Percentiles rank a stretch among this genome's conserved stretches.
Evolutionary conservation across 2,888 invertebrate species (phyloP).

Genomic region (Automeris io): DNA sequence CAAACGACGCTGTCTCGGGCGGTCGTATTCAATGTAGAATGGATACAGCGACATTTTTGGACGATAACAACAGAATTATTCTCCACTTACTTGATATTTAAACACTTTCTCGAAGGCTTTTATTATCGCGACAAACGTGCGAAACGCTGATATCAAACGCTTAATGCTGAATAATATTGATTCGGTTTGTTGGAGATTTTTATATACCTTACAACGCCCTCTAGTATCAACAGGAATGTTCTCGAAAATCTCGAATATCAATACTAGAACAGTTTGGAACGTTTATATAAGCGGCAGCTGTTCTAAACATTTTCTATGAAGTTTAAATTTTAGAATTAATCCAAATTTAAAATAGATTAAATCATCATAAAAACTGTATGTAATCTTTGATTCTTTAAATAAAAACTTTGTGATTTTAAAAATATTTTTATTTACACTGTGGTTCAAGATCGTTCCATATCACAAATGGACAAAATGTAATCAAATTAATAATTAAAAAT

Average conservation of each 20-base stretch:
- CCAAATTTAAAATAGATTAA: no score
- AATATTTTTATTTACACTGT: no score
- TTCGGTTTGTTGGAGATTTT: not conserved
- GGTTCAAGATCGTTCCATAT: no score
- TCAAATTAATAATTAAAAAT: no score
- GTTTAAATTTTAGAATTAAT: not conserved
- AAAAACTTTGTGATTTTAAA: no score
- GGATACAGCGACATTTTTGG: constrained; percentile 62
- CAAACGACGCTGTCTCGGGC: constrained; percentile 31
- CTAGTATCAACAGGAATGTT: constrained; percentile 32
- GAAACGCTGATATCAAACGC: no score
- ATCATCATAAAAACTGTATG: no score
- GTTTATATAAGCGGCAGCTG: constrained; percentile 20
- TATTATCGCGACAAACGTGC: not conserved
- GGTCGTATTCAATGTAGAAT: constrained; percentile 39
- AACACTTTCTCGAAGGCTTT: not conserved
- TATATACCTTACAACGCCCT: constrained; percentile 37
- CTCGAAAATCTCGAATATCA: constrained; percentile 31
- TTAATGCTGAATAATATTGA: not conserved
- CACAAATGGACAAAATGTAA: no score
- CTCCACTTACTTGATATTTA: constrained; percentile 3
- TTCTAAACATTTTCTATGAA: constrained; percentile 23
- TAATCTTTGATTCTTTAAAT: no score
- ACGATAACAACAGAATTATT: not conserved
- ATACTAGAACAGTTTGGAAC: constrained; percentile 3